These are phyloP conservation scores for Thaumatotibia leucotreta DNA, from an alignment of 1,140 invertebrate genomes.

Conservation along the genomic window DNA sequence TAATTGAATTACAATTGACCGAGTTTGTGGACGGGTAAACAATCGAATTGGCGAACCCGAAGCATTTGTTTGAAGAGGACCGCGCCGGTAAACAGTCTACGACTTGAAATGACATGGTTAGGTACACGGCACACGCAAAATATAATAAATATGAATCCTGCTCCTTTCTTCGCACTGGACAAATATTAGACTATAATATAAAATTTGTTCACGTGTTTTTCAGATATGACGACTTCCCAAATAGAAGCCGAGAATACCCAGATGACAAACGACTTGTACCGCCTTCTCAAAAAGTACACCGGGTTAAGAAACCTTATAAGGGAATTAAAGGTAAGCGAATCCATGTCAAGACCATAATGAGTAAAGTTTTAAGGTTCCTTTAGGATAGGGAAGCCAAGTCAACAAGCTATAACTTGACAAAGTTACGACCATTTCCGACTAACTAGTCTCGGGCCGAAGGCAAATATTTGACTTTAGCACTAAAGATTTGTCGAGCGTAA, in stretches of 20 bases:
- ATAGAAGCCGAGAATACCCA: slow-evolving; percentile 96
- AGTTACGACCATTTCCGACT: too few relatives aligned
- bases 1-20: slow-evolving; percentile 8
- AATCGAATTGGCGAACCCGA: neutral
- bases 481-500: neutral
- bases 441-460: neutral
- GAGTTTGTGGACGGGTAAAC: slow-evolving; percentile 6
- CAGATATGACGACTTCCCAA: slow-evolving; percentile 94
- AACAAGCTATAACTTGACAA: neutral
- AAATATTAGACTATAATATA: neutral
- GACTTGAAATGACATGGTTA: too few relatives aligned
- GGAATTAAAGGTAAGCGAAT: slow-evolving; percentile 85
- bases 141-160: too few relatives aligned
- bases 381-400: neutral
- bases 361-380: neutral
- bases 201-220: slow-evolving; percentile 38
- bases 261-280: slow-evolving; percentile 94
- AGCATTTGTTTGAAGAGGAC: neutral
- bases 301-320: slow-evolving; percentile 91
- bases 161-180: neutral
- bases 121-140: neutral
- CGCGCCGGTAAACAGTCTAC: neutral
- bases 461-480: neutral
- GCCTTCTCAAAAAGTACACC: slow-evolving; percentile 93
- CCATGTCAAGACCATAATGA: slow-evolving; percentile 7